Percentiles rank a stretch among this genome's conserved stretches.
Evolutionary conservation across 2,113 vertebrate species (phyloP).

Genomic region (Garra rufa): DNA sequence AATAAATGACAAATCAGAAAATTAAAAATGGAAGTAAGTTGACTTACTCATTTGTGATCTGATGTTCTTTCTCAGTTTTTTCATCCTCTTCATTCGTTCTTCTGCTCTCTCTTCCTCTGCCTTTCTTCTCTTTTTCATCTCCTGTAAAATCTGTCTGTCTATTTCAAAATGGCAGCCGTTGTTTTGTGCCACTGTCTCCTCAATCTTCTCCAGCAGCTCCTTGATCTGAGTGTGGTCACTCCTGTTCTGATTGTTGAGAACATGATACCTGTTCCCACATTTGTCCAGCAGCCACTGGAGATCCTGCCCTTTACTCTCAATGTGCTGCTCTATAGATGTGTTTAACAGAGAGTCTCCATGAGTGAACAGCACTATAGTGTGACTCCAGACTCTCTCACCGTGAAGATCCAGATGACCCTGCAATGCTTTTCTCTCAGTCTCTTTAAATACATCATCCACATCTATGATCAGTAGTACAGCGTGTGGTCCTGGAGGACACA

Average conservation of each 20-base stretch:
- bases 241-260: neutral
- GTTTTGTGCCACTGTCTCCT: no score
- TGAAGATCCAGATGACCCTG: neutral
- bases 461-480: neutral
- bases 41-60: slow-evolving; percentile 9
- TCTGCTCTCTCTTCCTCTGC: neutral
- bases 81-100: neutral
- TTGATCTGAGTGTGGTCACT: no score
- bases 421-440: neutral
- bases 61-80: neutral
- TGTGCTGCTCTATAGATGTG: neutral
- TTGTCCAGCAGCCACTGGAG: slow-evolving; percentile 21
- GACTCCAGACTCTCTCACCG: neutral
- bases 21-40: no score
- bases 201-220: no score
- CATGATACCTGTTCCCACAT: neutral
- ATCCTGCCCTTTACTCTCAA: neutral
- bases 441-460: no score
- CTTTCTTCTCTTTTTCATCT: neutral
- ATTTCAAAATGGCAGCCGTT: slow-evolving; percentile 1
- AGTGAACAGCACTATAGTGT: no score
- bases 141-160: neutral
- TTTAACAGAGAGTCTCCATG: neutral
- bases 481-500: slow-evolving; percentile 3
- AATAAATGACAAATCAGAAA: no score